Base-by-base conservation (phyloP, 1,140 invertebrate species). In the Maconellicoccus hirsutus region DNA sequence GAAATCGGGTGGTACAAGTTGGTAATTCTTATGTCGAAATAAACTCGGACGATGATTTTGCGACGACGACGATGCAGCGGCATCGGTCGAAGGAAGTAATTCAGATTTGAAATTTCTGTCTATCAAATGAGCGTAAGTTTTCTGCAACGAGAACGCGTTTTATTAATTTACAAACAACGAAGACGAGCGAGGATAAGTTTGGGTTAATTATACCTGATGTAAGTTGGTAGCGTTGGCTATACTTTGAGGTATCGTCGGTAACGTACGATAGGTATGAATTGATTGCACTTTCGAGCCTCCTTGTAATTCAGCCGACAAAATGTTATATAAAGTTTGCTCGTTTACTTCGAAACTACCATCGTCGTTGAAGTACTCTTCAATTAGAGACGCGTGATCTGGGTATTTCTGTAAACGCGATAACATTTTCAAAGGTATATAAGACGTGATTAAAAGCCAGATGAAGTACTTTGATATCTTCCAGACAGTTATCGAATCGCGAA, bases 281-380 rank as follows among this genome's bases (percentile, higher is more conserved):
- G 61, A 26, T 26, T 25, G 22, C 25, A 66, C 25, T 66, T 66
- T 66, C 16, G 61, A 66, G 21, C 25, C 25, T 66, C 61, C 61
- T 66, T 66, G 22, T 25, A 66, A 25, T 12, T 66, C 61, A 19
- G 61, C 61, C 22, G 61, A 66, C 19, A 66, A 16, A 16, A 66
- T 66, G 19, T 66, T 66, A 16, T 66, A 66, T 26, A 66, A 25
- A 25, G 61, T 66, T 25, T 66, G 3, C 25, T 66, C 61, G 25
- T 66, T 66, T 22, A 66, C 61, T 66, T 66, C 61, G 16, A 66
- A 66, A 14, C 22, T 8, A 14, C 61, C 61, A 25, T 66, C 25
- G 22, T 66, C 25, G 19, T 19, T 66, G 25, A 66, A 66, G 8
- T 10, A 66, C 19, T 66, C 61, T 25, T 66, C 61, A 26, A 66